Percentiles rank a stretch among this genome's conserved stretches.
phyloP scores from a whole-genome alignment of 35 echinoderm and acorn worm species.

The Apostichopus californicus region DNA sequence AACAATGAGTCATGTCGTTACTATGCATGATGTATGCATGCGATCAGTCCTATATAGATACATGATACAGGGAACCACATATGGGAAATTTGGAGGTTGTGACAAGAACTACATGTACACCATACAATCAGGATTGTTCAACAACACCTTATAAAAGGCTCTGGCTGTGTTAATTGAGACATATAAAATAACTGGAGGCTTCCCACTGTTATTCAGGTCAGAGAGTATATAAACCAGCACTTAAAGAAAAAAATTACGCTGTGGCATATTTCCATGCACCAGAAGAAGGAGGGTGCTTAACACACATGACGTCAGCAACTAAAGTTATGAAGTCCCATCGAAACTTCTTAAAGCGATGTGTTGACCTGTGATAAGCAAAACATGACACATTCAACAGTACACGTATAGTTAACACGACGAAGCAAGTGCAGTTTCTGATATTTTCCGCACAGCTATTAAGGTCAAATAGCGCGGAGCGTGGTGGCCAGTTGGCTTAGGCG shows the following conservation, averaged over 20 bases:
- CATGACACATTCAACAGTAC: too few species aligned
- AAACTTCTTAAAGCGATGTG: neutral
- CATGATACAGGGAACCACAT: too few species aligned
- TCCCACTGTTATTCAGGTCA: constrained; percentile 55
- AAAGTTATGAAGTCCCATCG: neutral
- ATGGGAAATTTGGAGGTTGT: too few species aligned
- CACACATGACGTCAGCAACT: neutral
- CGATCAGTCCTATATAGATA: too few species aligned
- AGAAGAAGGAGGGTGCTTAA: neutral
- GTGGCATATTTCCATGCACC: neutral
- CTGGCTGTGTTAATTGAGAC: constrained; percentile 58
- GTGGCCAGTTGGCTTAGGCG: too few species aligned
- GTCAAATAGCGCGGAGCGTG: too few species aligned
- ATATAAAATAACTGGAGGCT: constrained; percentile 24
- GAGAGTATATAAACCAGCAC: constrained; percentile 1
- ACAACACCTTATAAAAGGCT: constrained; percentile 62
- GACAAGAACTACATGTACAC: too few species aligned
- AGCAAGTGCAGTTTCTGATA: too few species aligned
- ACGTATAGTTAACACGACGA: too few species aligned
- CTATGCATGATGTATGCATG: neutral
- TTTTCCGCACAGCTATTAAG: too few species aligned
- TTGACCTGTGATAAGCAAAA: too few species aligned
- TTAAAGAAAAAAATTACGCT: constrained; percentile 2
- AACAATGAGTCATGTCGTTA: neutral
- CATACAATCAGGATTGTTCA: neutral